Base-by-base conservation (phyloP, 2,888 invertebrate genomes). In the Scaptomyza polygonia region DNA sequence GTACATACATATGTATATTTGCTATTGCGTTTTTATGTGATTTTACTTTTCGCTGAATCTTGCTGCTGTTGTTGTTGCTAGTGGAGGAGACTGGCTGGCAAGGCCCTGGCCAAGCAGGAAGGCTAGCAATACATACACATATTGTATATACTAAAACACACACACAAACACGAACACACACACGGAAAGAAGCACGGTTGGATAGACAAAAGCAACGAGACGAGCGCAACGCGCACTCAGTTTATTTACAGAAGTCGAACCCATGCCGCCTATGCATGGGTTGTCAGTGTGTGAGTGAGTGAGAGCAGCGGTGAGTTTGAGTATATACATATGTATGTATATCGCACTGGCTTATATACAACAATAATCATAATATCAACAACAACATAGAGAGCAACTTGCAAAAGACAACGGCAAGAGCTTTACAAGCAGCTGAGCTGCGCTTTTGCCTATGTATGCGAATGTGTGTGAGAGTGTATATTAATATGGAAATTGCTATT, bases 151-250 rank as follows among this genome's bases (percentile, higher is more conserved):
- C 30, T 57, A 21, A 59, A 36, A 61, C 18, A 58, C 21, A 58
- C 34, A 42, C 12, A 36, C 45, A 55, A 4, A 21, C 21, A 21
- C 2, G 4, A 3, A 58, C 25, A 58, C 34, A 42, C 12, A 36
- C 47, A 55, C n/a, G 51, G 51, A 66, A 67, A 72, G 77, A 64
- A 70, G 66, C 78, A 79, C 80, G 86, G 69, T 81, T 85, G 83
- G 86, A 80, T 82, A 82, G 82, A 79, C 82, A 82, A 82, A 82
- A 78, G 86, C 83, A 76, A 70, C 65, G 79, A 75, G 64, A 61
- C 67, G 58, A 58, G 59, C 63, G 67, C 61, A 67, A 52, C 65
- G 47, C 70, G 72, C 51, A 61, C 48, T 43, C 63, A 56, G 64
- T 72, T 72, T 83, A 82, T 82, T 47, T 82, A 82, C 86, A 69